A percentile compares a stretch with the other conserved stretches of the same genome.
These are phyloP conservation scores for Habroteleia sp. DNA, from an alignment of 2,888 invertebrate species.

Conservation along the genomic window DNA sequence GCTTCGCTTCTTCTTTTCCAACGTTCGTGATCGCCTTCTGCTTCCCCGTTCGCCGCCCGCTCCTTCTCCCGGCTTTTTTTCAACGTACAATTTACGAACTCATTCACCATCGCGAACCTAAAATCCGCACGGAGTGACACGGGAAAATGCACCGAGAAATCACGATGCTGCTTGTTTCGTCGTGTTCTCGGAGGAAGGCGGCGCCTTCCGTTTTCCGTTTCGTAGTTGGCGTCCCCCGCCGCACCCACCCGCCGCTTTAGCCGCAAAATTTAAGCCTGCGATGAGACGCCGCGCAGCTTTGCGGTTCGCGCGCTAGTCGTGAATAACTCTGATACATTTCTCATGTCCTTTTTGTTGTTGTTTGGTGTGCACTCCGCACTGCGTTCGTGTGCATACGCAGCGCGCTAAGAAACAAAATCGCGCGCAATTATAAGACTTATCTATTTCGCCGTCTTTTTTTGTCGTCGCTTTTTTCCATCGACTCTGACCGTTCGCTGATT, in stretches of 20 bases:
- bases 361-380: too few relatives aligned
- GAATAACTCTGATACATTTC: slow-evolving; percentile 9
- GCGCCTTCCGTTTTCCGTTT: slow-evolving; percentile 27
- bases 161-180: slow-evolving; percentile 24
- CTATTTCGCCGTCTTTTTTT: too few relatives aligned
- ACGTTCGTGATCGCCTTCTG: not conserved
- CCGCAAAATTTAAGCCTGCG: slow-evolving; percentile 34
- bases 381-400: too few relatives aligned
- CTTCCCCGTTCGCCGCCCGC: not conserved
- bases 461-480: too few relatives aligned
- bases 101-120: slow-evolving; percentile 26
- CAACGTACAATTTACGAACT: slow-evolving; percentile 38
- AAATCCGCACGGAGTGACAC: slow-evolving; percentile 31
- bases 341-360: too few relatives aligned
- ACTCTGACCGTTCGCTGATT: too few relatives aligned
- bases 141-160: slow-evolving; percentile 29
- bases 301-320: slow-evolving; percentile 21
- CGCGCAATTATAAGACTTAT: too few relatives aligned
- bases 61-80: slow-evolving; percentile 5
- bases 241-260: slow-evolving; percentile 14
- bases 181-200: slow-evolving; percentile 18
- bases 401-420: too few relatives aligned
- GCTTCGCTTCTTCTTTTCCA: not conserved
- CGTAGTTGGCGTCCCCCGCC: not conserved
- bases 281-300: slow-evolving; percentile 19